These are phyloP conservation scores for Nothobranchius furzeri DNA, from an alignment of 2,113 vertebrate species.

Conservation along the genomic window DNA sequence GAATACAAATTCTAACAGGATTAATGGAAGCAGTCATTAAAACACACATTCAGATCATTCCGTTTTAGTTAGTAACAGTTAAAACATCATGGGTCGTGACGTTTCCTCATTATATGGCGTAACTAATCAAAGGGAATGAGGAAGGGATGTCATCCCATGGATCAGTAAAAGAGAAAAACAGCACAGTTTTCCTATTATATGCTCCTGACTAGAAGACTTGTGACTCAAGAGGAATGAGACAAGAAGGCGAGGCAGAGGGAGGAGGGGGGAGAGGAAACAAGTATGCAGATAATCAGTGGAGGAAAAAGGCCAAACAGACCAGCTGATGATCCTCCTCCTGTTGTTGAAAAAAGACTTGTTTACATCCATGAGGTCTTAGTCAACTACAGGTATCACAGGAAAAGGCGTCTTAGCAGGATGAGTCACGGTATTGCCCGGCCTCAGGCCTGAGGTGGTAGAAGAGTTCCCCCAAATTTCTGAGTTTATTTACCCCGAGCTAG, in stretches of 20 bases:
- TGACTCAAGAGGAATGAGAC: conserved; percentile 62
- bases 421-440: conserved; percentile 9
- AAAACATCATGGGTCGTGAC: too few species aligned
- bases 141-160: not conserved
- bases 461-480: not conserved
- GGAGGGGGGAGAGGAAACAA: not conserved
- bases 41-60: conserved; percentile 6
- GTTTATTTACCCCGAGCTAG: not conserved
- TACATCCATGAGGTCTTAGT: not conserved
- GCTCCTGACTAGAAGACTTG: conserved; percentile 50
- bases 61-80: not conserved
- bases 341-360: not conserved
- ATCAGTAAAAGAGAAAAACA: not conserved
- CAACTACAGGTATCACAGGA: conserved; percentile 14
- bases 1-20: conserved; percentile 10
- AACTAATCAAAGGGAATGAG: not conserved
- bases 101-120: not conserved
- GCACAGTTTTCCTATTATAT: conserved; percentile 42
- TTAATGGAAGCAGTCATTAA: not conserved
- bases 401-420: conserved; percentile 15
- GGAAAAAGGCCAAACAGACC: too few species aligned
- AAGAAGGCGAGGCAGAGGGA: conserved; percentile 18
- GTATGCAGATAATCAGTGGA: not conserved
- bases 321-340: too few species aligned
- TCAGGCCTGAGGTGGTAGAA: too few species aligned